A percentile compares a stretch with the other conserved stretches of the same genome.
Conservation (phyloP, 2,888 invertebrate genomes). For the Leptopilina syphax region DNA sequence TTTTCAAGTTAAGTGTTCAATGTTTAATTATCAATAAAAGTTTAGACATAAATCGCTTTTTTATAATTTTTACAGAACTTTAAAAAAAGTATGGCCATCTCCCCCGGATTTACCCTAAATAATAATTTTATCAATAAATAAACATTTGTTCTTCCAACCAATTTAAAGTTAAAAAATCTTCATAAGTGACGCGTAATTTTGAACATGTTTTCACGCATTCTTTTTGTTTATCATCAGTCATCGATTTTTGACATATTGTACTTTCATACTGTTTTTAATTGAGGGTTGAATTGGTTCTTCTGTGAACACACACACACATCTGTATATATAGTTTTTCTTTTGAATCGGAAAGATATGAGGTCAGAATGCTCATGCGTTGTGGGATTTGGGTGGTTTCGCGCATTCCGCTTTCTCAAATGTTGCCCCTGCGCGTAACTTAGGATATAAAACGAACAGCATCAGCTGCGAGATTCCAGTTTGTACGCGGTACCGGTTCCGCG, state of each 20-base stretch:
- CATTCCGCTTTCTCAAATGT: constrained; percentile 21
- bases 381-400: constrained; percentile 37
- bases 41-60: no score
- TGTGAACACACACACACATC: not conserved
- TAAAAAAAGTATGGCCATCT: no score
- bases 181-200: no score
- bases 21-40: no score
- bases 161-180: no score
- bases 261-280: not conserved
- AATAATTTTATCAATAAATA: no score
- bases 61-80: no score
- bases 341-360: constrained; percentile 9
- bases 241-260: not conserved
- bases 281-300: not conserved
- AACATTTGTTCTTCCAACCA: no score
- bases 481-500: constrained; percentile 39
- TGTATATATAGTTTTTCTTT: not conserved
- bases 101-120: no score
- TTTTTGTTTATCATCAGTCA: not conserved
- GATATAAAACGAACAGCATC: constrained; percentile 17
- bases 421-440: constrained; percentile 12
- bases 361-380: constrained; percentile 30
- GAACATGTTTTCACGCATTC: not conserved
- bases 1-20: no score
- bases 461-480: constrained; percentile 34